Evolutionary conservation across 1,140 invertebrate species (phyloP), one percentile per base, ranked within the genome.

Genomic region (Drosophila bocqueti): DNA sequence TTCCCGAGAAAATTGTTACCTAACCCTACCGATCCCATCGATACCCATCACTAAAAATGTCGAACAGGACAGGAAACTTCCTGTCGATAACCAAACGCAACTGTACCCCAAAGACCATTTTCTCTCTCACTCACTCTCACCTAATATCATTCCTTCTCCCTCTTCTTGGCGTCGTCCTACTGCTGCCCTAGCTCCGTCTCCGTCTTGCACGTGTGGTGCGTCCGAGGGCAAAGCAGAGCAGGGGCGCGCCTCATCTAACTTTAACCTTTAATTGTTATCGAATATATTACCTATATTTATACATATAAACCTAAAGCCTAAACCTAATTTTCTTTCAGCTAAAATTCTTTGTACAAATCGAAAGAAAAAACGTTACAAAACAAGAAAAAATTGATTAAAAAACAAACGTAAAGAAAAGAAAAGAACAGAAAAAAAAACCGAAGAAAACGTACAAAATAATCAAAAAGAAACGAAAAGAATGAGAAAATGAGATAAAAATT

Each of bases 241-340:
- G 45, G 38, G 3, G 4, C 16, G 42, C 21, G 36, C 34, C 58
- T 46, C 57, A 34, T 8, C 24, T 13, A 57, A 40, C 59, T 75
- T 79, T 24, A 24, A 86, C 57, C 50, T 11, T 42, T 71, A 80
- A 47, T 65, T 79, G 76, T 80, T 87, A 50, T 69, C 49, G 58
- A 50, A 61, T 43, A 59, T 42, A 59, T 45, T 45, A 50, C 43
- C 36, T 74, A 80, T 54, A 46, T 24, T n/a, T 29, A 26, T 74
- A 80, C 54, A 46, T 24, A 26, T 29, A 26, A 38, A 54, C 57
- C 31, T 54, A 45, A 63, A 60, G 59, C 46, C 60, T 58, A 64
- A 75, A 79, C 64, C 34, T 63, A 72, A 84, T 79, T 87, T 81
- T 89, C 84, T 87, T 87, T 87, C 84, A 87, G 84, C 84, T 55